These are phyloP conservation scores for Clinocottus analis DNA, from an alignment of 2,113 vertebrate genomes.

Conservation along the genomic window DNA sequence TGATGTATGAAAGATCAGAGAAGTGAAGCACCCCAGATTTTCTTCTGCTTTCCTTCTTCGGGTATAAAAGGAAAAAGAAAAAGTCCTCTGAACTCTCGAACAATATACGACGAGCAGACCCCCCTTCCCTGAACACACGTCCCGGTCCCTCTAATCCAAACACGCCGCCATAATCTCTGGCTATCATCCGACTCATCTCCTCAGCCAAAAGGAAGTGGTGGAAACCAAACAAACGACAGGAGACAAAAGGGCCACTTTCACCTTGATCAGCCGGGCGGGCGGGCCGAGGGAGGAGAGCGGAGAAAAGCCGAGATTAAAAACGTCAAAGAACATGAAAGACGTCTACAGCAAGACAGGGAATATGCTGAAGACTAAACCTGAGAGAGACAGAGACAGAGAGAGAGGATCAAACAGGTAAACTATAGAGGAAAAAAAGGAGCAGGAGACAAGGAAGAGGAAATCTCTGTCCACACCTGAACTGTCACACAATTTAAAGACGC, in stretches of 20 bases:
- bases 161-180: slow-evolving; percentile 74
- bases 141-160: slow-evolving; percentile 72
- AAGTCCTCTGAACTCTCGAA: slow-evolving; percentile 62
- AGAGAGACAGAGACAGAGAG: slow-evolving; percentile 49
- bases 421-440: not conserved
- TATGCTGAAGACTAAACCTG: slow-evolving; percentile 62
- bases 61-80: slow-evolving; percentile 25
- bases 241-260: slow-evolving; percentile 83
- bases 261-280: slow-evolving; percentile 77
- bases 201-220: slow-evolving; percentile 69
- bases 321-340: slow-evolving; percentile 76
- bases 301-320: slow-evolving; percentile 58
- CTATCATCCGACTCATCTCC: slow-evolving; percentile 76
- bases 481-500: not conserved
- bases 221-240: slow-evolving; percentile 74
- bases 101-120: slow-evolving; percentile 55
- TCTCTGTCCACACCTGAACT: not conserved
- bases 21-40: slow-evolving; percentile 52
- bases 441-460: slow-evolving; percentile 24
- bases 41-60: slow-evolving; percentile 36
- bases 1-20: slow-evolving; percentile 74
- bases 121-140: slow-evolving; percentile 57
- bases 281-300: slow-evolving; percentile 55
- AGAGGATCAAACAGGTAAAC: slow-evolving; percentile 60
- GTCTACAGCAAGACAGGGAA: slow-evolving; percentile 53